Evolutionary conservation across 2,888 invertebrate genomes (phyloP), one percentile per base, ranked within the genome.

Genomic region (Tryphoninae sp.): DNA sequence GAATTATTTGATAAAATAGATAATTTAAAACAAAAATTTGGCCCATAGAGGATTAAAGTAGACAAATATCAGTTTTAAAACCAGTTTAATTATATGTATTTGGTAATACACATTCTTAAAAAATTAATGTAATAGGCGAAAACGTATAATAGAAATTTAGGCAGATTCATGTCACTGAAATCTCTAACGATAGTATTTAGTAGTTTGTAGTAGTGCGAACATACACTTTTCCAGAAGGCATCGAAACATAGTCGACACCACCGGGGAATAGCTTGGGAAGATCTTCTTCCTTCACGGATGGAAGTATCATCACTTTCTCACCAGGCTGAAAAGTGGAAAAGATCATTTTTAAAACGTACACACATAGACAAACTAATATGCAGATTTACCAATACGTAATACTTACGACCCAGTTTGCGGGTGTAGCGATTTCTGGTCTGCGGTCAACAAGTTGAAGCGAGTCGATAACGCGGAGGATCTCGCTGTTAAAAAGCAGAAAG

Each of bases 391-490:
- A 51, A 16, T 51, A 0, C 2, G 45, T 13, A 13, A 75, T 53
- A 92, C 93, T 92, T 92, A 96, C 96, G 92, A 94, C 94, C 97
- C 98, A 98, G 91, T 97, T 96, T 26, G 95, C 97, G 22, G 97
- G 97, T 3, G 97, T 98, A 8, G 97, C 97, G 78, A 96, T 94
- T 80, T 96, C 93, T 86, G 95, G 95, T 75, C 94, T 92, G 78
- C 93, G 93, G 84, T 95, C 95, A 0, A 95, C 96, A 84, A 98
- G 92, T 91, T 97, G 97, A 59, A 97, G 93, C 0, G 97, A 97
- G 90, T 97, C 97, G 83, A 97, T 94, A 26, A 96, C 95, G 78
- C 97, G 94, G 26, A 98, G 92, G 82, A 98, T 95, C 93, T 98
- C 97, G 92, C 97, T 97, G 89, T 9, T 83, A 85, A 51, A 22